Base-by-base conservation (phyloP, 2,888 invertebrate genomes). In the Rotaria socialis region DNA sequence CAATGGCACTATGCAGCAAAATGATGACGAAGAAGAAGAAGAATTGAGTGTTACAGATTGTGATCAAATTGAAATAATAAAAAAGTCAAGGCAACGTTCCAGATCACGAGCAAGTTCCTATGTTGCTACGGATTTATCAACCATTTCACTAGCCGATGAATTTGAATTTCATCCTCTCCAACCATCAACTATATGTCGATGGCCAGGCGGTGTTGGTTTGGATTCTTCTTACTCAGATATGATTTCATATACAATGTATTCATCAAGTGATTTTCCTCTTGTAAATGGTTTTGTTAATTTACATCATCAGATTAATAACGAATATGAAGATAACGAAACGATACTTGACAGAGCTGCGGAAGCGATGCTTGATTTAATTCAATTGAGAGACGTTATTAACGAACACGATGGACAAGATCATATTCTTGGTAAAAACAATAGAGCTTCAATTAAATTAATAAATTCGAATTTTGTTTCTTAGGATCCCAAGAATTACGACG, bases 191-290 rank as follows among this genome's bases (percentile, higher is more conserved):
- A 24, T 80, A n/a, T 47, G 80, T 80, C 80, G 19, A 22, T 67
- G 67, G 67, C 47, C 80, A n/a, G 47, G 47, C 47, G 47, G 47
- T 14, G 14, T 47, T 8, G 80, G 47, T 16, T 3, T 2, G 24
- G 47, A 80, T 47, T 80, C 80, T 1, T 24, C 47, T 10, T 47
- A 80, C n/a, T n/a, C 43, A 0, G 80, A 80, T 47, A 47, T 80
- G 43, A n/a, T 80, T 80, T 43, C 80, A 47, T 47, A 80, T 80
- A 67, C 67, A 67, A 80, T 80, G 80, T 80, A 80, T n/a, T 80
- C 80, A 22, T 47, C 80, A 24, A 80, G 80, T 80, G 80, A 80
- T 80, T 80, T 19, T 80, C 47, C 80, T n/a, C 22, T 47, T 14
- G 16, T 80, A 10, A 47, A 80, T n/a, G 80, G 80, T 24, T 80